Base-by-base conservation (phyloP, 2,888 invertebrate species). In the Drosophila barbarae region DNA sequence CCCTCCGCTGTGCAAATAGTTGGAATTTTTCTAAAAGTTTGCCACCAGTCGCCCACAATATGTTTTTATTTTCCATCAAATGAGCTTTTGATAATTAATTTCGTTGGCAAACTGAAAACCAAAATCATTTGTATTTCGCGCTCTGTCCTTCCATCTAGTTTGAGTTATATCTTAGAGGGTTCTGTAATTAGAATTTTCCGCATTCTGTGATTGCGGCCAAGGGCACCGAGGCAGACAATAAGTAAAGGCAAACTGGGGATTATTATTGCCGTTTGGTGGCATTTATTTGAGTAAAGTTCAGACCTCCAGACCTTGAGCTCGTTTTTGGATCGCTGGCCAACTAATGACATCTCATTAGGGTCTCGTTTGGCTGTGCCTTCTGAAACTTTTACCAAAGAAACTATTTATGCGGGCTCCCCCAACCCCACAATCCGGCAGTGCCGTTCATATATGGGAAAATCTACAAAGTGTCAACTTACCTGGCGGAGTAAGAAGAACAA, bases 271-370 rank as follows among this genome's bases (percentile, higher is more conserved):
- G 28, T 12, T 58, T 32, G 13, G 18, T 41, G 32, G 13, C 15
- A 13, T 54, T 23, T 32, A 41, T 49, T 26, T 35, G 6, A 35
- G 49, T 41, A 7, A 13, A 28, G 28, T n/a, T 21, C 4, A 32
- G 23, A 9, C n/a, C 8, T 15, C 32, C n/a, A 36, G 18, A 10
- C 55, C 6, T 55, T 35, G 23, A n/a, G 35, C 36, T 28, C 13
- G 36, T 15, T 32, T 7, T 35, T 35, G 35, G 38, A 39, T 51
- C 34, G 44, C 15, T 39, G 67, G 46, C 30, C 26, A 38, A 41
- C 63, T 69, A 73, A 79, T 77, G 75, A 67, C 63, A 71, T 52
- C 80, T 79, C 73, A 77, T 82, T 82, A 79, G 64, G 63, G 64
- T 6, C 53, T 53, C 34, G 54, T 54, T 35, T 41, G 55, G 36